phyloP scores from a whole-genome alignment of 2,888 invertebrate species.

The Xestia xanthographa region DNA sequence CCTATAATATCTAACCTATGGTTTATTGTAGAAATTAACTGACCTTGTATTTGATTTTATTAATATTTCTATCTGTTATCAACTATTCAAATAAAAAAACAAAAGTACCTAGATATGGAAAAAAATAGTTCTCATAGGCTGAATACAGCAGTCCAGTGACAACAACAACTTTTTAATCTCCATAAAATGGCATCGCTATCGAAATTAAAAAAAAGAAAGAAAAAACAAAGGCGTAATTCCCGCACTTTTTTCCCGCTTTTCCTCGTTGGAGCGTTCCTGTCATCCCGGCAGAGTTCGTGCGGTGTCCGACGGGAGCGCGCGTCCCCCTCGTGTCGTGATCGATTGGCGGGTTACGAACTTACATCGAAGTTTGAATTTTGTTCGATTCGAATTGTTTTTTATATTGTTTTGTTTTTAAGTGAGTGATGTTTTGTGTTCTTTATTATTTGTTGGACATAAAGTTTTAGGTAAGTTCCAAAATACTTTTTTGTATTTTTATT shows the following conservation, averaged over 20 bases:
- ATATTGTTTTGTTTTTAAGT: conserved; percentile 57
- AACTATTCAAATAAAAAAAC: conserved; percentile 1
- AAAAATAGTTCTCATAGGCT: conserved; percentile 16
- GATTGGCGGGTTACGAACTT: conserved; percentile 71
- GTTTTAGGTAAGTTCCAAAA: conserved; percentile 64
- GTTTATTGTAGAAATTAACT: not conserved
- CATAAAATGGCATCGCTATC: conserved; percentile 61
- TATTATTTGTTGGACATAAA: conserved; percentile 67
- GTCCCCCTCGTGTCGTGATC: conserved; percentile 70
- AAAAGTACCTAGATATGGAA: not conserved
- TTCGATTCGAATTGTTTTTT: conserved; percentile 31
- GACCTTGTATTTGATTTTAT: not conserved
- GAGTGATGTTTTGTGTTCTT: conserved; percentile 62
- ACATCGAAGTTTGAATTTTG: conserved; percentile 61
- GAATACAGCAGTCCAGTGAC: conserved; percentile 21
- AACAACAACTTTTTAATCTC: conserved; percentile 64
- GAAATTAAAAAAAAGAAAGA: conserved; percentile 63
- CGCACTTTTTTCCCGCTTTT: conserved; percentile 61
- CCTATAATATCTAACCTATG: not conserved
- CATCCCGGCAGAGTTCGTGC: conserved; percentile 78
- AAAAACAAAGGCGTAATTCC: conserved; percentile 47
- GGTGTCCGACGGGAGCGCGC: conserved; percentile 79
- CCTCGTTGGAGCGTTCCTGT: conserved; percentile 47
- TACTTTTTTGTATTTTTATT: too few relatives aligned
- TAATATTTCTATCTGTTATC: not conserved